These are phyloP conservation scores for Caenorhabditis inopinata DNA, from an alignment of 1,140 invertebrate genomes.

Conservation along the genomic window DNA sequence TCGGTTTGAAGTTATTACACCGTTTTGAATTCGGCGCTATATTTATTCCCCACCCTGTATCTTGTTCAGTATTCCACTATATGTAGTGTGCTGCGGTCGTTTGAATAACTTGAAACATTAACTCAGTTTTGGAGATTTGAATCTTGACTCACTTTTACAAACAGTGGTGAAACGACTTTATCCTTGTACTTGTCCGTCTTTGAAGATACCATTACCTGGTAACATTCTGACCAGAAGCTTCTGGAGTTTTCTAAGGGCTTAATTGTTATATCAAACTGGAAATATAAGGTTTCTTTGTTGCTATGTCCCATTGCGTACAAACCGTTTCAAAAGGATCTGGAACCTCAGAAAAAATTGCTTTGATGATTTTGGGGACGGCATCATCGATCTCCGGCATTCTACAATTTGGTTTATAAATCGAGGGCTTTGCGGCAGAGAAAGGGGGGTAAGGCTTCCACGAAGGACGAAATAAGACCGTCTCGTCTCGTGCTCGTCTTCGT, in stretches of 20 bases:
- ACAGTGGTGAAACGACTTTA: background rate
- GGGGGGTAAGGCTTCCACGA: too few species aligned
- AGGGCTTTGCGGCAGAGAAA: background rate
- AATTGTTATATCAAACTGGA: background rate
- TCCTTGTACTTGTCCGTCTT: background rate
- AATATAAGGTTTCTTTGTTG: background rate
- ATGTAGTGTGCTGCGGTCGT: too few species aligned
- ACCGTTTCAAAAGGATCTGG: background rate
- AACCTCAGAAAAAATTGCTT: background rate
- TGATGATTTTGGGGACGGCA: background rate
- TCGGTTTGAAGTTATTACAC: too few species aligned
- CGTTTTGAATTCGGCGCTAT: too few species aligned
- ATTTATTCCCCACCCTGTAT: too few species aligned
- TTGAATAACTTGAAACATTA: too few species aligned
- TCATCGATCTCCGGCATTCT: background rate
- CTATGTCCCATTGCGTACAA: too few species aligned
- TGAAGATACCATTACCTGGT: background rate
- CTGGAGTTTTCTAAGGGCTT: constrained; percentile 5
- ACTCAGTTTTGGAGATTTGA: too few species aligned
- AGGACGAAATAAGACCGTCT: too few species aligned
- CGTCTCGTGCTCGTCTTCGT: too few species aligned
- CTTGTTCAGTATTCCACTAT: too few species aligned
- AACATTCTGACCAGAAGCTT: constrained; percentile 20
- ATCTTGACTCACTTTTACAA: background rate
- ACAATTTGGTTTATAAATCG: background rate